Percentiles rank a stretch among this genome's conserved stretches.
phyloP scores from a whole-genome alignment of 1,140 invertebrate species.

The Drosophila repletoides region DNA sequence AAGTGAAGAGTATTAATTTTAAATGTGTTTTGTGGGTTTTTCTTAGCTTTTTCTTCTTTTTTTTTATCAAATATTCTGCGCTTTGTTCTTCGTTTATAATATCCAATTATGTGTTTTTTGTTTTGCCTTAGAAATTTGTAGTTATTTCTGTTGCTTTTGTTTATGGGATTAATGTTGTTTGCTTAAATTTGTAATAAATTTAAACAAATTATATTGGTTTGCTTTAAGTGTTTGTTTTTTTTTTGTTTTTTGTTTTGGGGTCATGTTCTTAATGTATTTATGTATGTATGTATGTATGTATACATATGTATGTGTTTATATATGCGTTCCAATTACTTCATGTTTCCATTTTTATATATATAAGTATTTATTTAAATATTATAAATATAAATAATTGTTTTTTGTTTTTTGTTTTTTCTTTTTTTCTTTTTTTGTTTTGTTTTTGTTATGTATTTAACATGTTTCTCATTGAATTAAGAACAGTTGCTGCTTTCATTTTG shows the following conservation, averaged over 20 bases:
- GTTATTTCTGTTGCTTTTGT: constrained; percentile 42
- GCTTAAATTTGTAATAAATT: constrained; percentile 60
- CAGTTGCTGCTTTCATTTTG: constrained; percentile 50
- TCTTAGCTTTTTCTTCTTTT: constrained; percentile 37
- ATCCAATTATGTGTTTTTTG: constrained; percentile 47
- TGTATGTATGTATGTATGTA: constrained; percentile 41
- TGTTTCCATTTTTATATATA: constrained; percentile 38
- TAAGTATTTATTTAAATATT: constrained; percentile 47
- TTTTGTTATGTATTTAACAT: constrained; percentile 39
- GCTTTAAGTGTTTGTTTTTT: constrained; percentile 4
- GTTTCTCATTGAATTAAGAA: constrained; percentile 44
- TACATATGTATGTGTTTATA: constrained; percentile 46
- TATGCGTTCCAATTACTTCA: constrained; percentile 54
- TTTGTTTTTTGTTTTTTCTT: constrained; percentile 22
- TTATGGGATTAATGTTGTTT: constrained; percentile 15
- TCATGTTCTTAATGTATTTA: constrained; percentile 24
- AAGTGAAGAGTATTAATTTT: constrained; percentile 73
- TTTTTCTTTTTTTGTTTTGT: constrained; percentile 28
- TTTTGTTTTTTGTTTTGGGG: constrained; percentile 3
- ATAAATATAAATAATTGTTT: constrained; percentile 62
- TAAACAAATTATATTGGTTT: constrained; percentile 55
- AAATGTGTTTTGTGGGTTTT: constrained; percentile 57
- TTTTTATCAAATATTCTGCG: constrained; percentile 45
- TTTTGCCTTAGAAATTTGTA: constrained; percentile 48
- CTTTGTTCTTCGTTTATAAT: constrained; percentile 22